Base-by-base conservation (phyloP, 1,140 invertebrate species). In the Hylyphantes graminicola region DNA sequence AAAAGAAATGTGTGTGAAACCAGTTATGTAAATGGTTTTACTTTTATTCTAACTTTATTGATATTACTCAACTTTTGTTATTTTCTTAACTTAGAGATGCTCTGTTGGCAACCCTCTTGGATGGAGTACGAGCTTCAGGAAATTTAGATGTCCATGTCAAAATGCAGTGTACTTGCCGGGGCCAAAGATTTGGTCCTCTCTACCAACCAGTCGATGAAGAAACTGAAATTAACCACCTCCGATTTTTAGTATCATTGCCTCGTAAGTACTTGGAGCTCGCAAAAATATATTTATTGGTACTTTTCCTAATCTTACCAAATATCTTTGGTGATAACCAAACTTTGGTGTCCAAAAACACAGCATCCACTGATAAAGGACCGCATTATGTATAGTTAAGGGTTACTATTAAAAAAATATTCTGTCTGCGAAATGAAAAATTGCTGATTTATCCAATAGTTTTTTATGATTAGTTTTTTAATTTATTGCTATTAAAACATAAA, bases 71-170 rank as follows among this genome's bases (percentile, higher is more conserved):
- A 51, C 15, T 21, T 57, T 63, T n/a, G 3, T 7, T 50, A 48
- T 72, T 85, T n/a, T 86, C 83, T 79, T 80, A 86, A 88, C 89
- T n/a, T 86, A 95, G 98, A 87, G 98, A 99, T 91, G 95, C 97
- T 0, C 89, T 99, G 68, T 89, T 99, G 68, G 97, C 98, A 1
- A 98, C 98, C 7, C 90, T 99, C 13, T 89, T 99, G 82, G 98
- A 99, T 91, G 97, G 97, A 64, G 96, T 98, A 12, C 92, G 98
- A 87, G 97, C 96, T 17, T 97, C 97, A 48, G 98, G 98, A 2
- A 99, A 99, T 89, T 92, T 95, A 88, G 96, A 99, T 91, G 95
- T 99, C n/a, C 97, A 98, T 91, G 95, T 99, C 4, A 95, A 95
- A 88, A 97, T 97, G 92, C 91, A 91, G 72, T 92, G 92, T 17